Conservation (phyloP, 1,140 invertebrate species). For the Drosophila bocqueti region DNA sequence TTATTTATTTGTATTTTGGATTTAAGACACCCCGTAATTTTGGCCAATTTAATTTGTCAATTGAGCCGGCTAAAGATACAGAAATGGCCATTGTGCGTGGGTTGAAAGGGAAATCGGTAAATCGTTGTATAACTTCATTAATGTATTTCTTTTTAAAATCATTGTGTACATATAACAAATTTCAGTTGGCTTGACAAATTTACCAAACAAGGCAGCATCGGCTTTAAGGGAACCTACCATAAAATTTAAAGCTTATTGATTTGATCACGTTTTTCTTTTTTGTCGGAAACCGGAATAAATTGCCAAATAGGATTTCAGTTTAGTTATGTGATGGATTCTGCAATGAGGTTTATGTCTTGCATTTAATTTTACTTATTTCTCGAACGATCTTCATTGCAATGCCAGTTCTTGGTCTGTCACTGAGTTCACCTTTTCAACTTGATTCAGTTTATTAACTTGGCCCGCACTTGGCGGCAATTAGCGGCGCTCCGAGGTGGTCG, state of each 20-base stretch:
- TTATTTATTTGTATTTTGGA: conserved; percentile 4
- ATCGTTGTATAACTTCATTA: conserved; percentile 15
- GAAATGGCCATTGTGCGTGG: conserved; percentile 16
- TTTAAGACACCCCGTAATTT: background rate
- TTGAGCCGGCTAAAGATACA: conserved; percentile 24
- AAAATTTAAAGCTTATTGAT: conserved; percentile 11
- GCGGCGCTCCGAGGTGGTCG: conserved; percentile 11
- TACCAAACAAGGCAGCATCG: conserved; percentile 15
- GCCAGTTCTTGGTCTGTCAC: conserved; percentile 18
- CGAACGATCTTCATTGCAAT: background rate
- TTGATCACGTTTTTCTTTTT: conserved; percentile 1
- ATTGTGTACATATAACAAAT: conserved; percentile 1
- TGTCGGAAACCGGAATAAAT: background rate
- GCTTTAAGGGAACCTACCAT: conserved; percentile 15
- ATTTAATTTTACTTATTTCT: conserved; percentile 4
- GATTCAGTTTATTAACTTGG: conserved; percentile 23
- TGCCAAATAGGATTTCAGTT: conserved; percentile 9
- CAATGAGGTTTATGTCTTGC: background rate
- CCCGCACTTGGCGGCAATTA: conserved; percentile 18
- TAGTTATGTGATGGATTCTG: conserved; percentile 20
- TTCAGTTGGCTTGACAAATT: conserved; percentile 17
- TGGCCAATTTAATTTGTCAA: conserved; percentile 3
- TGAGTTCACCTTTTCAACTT: conserved; percentile 10
- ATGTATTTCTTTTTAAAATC: conserved; percentile 1
- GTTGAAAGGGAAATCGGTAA: conserved; percentile 15